A percentile compares a stretch with the other conserved stretches of the same genome.
Conservation (phyloP, 2,888 invertebrate species). For the Apeira syringaria region DNA sequence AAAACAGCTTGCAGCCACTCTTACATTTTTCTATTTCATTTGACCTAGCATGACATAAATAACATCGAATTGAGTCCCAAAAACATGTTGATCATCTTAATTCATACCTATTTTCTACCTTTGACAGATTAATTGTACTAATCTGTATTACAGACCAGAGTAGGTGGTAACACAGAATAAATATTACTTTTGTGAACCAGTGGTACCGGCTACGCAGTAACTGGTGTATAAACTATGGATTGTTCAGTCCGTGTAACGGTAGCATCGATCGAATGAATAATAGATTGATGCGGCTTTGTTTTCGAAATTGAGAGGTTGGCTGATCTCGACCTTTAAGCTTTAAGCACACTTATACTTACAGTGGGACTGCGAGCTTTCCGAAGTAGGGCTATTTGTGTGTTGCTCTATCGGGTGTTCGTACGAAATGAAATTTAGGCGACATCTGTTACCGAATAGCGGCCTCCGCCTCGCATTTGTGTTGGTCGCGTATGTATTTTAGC, state of each 20-base stretch:
- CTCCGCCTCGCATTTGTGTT: no score
- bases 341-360: background rate
- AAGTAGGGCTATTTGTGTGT: slow-evolving; percentile 32
- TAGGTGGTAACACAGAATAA: no score
- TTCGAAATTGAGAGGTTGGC: slow-evolving; percentile 75
- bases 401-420: no score
- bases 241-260: slow-evolving; percentile 60
- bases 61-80: slow-evolving; percentile 22
- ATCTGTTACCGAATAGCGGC: no score
- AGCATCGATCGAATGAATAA: slow-evolving; percentile 65
- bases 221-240: background rate
- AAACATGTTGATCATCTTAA: slow-evolving; percentile 18
- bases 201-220: slow-evolving; percentile 16
- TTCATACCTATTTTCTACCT: slow-evolving; percentile 22
- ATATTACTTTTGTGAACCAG: no score
- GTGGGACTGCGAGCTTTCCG: no score
- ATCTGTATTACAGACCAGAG: slow-evolving; percentile 6
- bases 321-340: slow-evolving; percentile 17
- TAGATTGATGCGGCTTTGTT: slow-evolving; percentile 73
- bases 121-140: slow-evolving; percentile 29
- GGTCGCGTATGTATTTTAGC: no score
- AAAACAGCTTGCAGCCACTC: background rate
- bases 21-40: background rate
- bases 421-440: no score
- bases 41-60: slow-evolving; percentile 18